Evolutionary conservation across 2,888 invertebrate genomes (phyloP).

Genomic region (Cepaea hortensis): DNA sequence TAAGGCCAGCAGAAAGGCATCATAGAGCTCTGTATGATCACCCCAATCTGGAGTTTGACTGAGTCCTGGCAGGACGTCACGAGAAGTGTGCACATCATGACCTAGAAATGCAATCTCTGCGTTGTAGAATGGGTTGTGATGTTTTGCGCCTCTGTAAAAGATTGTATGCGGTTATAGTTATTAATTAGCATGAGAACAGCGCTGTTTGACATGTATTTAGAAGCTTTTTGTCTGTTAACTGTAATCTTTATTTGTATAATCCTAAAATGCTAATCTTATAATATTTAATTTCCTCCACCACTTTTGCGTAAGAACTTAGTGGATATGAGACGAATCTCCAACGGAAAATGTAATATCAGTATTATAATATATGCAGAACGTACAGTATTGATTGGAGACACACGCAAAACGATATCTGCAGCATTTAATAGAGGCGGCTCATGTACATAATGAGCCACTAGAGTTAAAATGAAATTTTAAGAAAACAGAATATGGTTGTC

Average conservation of each 20-base stretch:
- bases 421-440: no score
- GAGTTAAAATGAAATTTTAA: no score
- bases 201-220: no score
- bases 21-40: slow-evolving; percentile 53
- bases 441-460: no score
- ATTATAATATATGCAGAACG: no score
- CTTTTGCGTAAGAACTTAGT: no score
- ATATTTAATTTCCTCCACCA: no score
- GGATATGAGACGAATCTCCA: no score
- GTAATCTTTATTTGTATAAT: neutral
- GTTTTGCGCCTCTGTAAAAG: slow-evolving; percentile 4
- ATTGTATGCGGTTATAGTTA: neutral
- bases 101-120: slow-evolving; percentile 50
- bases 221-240: neutral
- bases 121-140: slow-evolving; percentile 53
- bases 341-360: no score
- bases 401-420: no score
- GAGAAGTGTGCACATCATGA: neutral
- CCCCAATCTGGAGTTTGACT: slow-evolving; percentile 48
- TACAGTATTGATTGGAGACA: no score
- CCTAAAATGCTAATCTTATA: neutral
- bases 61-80: slow-evolving; percentile 40
- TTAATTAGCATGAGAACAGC: neutral
- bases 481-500: no score
- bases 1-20: slow-evolving; percentile 52